phyloP scores from a whole-genome alignment of 2,888 invertebrate species.

The Xestobium rufovillosum region DNA sequence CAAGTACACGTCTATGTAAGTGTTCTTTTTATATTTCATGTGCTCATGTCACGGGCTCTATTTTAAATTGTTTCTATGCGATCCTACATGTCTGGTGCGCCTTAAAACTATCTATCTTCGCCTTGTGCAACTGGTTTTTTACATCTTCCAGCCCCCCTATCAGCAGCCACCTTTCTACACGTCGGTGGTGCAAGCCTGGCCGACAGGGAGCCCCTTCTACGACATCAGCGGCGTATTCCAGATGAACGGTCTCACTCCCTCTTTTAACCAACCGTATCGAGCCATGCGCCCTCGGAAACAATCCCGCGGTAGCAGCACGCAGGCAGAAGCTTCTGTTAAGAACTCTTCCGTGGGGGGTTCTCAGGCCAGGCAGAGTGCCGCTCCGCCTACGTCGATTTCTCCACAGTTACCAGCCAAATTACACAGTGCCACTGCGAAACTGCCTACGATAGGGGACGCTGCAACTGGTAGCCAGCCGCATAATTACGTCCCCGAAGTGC shows the following conservation, averaged over 20 bases:
- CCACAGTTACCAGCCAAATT: slow-evolving; percentile 7
- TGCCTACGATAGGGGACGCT: slow-evolving; percentile 20
- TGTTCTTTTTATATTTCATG: slow-evolving; percentile 24
- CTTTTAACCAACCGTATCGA: slow-evolving; percentile 34
- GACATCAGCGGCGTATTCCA: slow-evolving; percentile 65
- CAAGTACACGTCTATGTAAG: slow-evolving; percentile 59
- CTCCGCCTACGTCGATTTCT: slow-evolving; percentile 26
- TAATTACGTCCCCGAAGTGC: slow-evolving; percentile 25
- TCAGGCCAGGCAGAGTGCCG: slow-evolving; percentile 25
- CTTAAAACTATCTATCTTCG: no score
- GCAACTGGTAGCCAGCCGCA: slow-evolving; percentile 25
- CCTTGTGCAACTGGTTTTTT: no score
- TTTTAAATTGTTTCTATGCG: no score
- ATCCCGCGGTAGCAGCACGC: slow-evolving; percentile 27
- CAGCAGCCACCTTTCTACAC: slow-evolving; percentile 60
- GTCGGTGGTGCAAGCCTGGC: slow-evolving; percentile 52
- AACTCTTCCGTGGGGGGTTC: no score
- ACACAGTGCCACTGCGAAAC: slow-evolving; percentile 13
- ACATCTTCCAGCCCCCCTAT: slow-evolving; percentile 43
- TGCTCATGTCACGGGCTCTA: no score
- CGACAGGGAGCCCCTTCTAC: slow-evolving; percentile 48
- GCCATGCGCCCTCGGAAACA: slow-evolving; percentile 36
- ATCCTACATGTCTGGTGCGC: no score
- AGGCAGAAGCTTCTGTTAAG: no score
- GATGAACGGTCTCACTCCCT: slow-evolving; percentile 63